These are phyloP conservation scores for Drosophila niveifrons DNA, from an alignment of 2,888 invertebrate genomes.

Conservation along the genomic window DNA sequence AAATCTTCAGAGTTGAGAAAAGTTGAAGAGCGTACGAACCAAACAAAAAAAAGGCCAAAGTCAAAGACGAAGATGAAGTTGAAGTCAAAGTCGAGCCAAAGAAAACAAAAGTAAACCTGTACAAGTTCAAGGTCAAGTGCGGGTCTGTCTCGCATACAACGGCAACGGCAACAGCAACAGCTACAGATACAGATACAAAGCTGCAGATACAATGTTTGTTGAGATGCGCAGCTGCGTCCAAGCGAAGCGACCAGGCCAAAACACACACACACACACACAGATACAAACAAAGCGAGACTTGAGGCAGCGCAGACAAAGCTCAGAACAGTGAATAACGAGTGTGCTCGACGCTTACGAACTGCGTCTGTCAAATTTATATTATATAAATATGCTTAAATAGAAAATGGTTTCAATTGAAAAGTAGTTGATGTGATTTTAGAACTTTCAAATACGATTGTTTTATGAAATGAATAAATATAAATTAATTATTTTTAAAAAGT, in stretches of 20 bases:
- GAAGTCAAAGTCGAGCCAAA: slow-evolving; percentile 49
- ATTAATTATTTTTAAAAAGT: too few relatives aligned
- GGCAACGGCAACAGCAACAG: slow-evolving; percentile 4
- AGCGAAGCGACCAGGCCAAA: slow-evolving; percentile 23
- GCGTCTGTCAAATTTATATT: not conserved
- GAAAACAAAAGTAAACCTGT: slow-evolving; percentile 81
- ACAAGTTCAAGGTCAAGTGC: slow-evolving; percentile 80
- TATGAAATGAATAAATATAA: too few relatives aligned
- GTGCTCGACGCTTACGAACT: not conserved
- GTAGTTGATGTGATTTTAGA: too few relatives aligned
- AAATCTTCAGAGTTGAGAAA: not conserved
- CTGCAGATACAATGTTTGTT: slow-evolving; percentile 46
- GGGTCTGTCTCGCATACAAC: slow-evolving; percentile 44
- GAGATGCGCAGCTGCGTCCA: slow-evolving; percentile 61
- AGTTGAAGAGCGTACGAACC: not conserved
- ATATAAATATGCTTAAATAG: too few relatives aligned
- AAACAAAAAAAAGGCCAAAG: slow-evolving; percentile 7
- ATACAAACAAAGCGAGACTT: slow-evolving; percentile 18
- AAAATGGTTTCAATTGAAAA: too few relatives aligned
- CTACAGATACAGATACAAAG: slow-evolving; percentile 32
- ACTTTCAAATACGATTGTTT: too few relatives aligned
- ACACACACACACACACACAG: not conserved
- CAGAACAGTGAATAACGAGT: slow-evolving; percentile 23
- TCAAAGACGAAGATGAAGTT: slow-evolving; percentile 18
- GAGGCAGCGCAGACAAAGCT: slow-evolving; percentile 35